phyloP scores from a whole-genome alignment of 2,888 invertebrate species.

The Morpho helenor region DNA sequence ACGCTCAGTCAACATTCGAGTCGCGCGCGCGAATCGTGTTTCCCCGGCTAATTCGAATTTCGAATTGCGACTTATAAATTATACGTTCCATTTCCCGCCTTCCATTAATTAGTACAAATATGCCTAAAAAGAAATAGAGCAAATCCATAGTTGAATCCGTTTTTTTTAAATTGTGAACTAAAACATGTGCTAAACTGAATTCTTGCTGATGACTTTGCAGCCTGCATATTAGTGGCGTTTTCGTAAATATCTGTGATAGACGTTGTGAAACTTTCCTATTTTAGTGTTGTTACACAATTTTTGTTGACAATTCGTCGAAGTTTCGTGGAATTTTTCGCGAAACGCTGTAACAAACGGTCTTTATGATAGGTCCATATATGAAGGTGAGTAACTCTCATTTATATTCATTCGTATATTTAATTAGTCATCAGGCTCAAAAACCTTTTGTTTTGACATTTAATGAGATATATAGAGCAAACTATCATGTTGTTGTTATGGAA shows the following conservation, averaged over 20 bases:
- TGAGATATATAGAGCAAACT: conserved; percentile 6
- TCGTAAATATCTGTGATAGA: conserved; percentile 64
- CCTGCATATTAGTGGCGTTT: conserved; percentile 47
- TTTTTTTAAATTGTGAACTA: conserved; percentile 27
- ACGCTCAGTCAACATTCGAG: conserved; percentile 55
- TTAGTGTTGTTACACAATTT: conserved; percentile 56
- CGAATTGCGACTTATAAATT: conserved; percentile 38
- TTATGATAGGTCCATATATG: conserved; percentile 79
- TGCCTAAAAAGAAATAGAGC: conserved; percentile 73
- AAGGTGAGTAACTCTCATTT: conserved; percentile 59
- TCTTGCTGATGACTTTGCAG: conserved; percentile 49
- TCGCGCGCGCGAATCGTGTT: conserved; percentile 47
- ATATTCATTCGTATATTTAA: conserved; percentile 15
- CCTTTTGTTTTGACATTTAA: conserved; percentile 2
- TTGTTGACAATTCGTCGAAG: conserved; percentile 36
- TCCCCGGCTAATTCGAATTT: conserved; percentile 60
- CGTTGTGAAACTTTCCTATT: conserved; percentile 36
- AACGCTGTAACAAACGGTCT: conserved; percentile 61
- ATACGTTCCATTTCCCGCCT: conserved; percentile 30
- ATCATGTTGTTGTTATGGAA: too few relatives aligned
- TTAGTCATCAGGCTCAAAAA: conserved; percentile 12
- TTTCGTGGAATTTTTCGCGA: conserved; percentile 77
- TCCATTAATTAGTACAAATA: conserved; percentile 37
- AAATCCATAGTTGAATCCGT: conserved; percentile 5
- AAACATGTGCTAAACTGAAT: conserved; percentile 54